These are phyloP conservation scores for Athalia cordata DNA, from an alignment of 2,888 invertebrate genomes.

Conservation along the genomic window DNA sequence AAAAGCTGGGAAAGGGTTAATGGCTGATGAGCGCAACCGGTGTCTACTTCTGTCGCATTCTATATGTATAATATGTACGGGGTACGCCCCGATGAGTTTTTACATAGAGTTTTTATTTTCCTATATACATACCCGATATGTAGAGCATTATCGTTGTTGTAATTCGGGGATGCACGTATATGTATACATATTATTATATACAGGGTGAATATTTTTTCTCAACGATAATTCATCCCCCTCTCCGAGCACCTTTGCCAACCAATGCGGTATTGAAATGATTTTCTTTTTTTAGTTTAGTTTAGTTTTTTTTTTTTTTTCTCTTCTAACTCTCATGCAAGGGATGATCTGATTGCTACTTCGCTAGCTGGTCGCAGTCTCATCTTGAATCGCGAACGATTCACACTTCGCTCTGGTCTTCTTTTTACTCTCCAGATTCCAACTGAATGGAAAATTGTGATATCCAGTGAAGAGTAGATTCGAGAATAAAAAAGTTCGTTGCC, in stretches of 20 bases:
- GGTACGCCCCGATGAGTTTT: background rate
- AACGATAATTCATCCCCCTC: background rate
- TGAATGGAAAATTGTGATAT: too few species aligned
- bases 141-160: too few species aligned
- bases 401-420: too few species aligned
- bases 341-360: too few species aligned
- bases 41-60: slow-evolving; percentile 58
- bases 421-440: too few species aligned
- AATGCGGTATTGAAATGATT: background rate
- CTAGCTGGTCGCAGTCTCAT: too few species aligned
- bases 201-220: background rate
- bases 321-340: background rate
- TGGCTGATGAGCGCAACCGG: slow-evolving; percentile 73
- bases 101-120: background rate
- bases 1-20: slow-evolving; percentile 51
- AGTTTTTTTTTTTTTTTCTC: background rate
- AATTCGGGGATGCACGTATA: too few species aligned
- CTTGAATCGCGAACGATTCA: too few species aligned
- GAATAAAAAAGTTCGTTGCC: too few species aligned
- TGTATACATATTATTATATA: too few species aligned
- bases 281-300: background rate
- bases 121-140: too few species aligned
- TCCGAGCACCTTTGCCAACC: background rate
- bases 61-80: background rate
- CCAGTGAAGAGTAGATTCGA: too few species aligned